Evolutionary conservation across 1,140 invertebrate species (phyloP).

Genomic region (Drosophila watanabei): DNA sequence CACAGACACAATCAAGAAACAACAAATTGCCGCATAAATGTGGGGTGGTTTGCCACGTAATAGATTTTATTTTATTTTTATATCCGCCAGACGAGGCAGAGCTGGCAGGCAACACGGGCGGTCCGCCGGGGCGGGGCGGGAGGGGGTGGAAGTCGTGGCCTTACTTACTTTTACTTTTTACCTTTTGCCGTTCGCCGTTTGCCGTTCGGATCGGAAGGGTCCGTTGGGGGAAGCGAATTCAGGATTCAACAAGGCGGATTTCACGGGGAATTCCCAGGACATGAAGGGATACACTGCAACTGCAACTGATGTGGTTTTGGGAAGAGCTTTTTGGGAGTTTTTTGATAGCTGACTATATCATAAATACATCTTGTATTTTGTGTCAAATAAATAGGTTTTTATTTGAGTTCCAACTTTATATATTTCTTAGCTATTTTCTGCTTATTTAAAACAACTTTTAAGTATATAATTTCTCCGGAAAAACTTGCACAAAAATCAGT

Average conservation of each 20-base stretch:
- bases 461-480: no score
- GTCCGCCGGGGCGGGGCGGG: no score
- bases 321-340: background rate
- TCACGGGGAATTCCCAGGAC: constrained; percentile 63
- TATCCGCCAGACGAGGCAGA: constrained; percentile 49
- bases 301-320: constrained; percentile 6
- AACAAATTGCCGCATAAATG: constrained; percentile 86
- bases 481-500: background rate
- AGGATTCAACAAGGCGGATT: constrained; percentile 33
- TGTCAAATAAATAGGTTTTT: background rate
- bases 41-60: constrained; percentile 85
- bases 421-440: background rate
- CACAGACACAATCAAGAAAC: constrained; percentile 78
- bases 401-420: background rate
- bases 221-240: constrained; percentile 1
- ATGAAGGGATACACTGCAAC: constrained; percentile 38
- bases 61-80: constrained; percentile 85
- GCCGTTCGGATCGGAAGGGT: constrained; percentile 10
- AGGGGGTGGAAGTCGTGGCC: constrained; percentile 36
- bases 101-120: background rate
- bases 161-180: constrained; percentile 78
- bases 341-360: background rate
- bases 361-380: no score
- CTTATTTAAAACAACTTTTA: background rate
- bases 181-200: constrained; percentile 41